Conservation (phyloP, 2,797 vertebrate genomes). For the Denticeps clupeoides region DNA sequence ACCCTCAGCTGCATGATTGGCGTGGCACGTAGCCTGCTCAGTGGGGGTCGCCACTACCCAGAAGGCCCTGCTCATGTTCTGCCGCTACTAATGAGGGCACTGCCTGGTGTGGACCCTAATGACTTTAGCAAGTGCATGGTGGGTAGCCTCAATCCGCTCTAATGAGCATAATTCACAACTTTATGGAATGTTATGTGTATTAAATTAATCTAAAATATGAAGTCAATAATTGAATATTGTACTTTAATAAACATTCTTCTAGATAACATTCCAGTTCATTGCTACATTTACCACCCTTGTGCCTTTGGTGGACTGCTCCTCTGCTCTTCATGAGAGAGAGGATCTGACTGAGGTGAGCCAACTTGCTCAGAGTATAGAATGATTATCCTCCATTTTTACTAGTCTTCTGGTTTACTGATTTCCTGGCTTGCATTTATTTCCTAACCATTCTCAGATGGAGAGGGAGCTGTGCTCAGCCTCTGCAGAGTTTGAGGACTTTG, state of each 20-base stretch:
- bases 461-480: conserved; percentile 87
- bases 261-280: conserved; percentile 99
- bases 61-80: conserved; percentile 88
- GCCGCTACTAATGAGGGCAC: conserved; percentile 85
- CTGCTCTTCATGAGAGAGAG: conserved; percentile 70
- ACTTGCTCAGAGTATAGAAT: not conserved
- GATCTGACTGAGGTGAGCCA: conserved; percentile 77
- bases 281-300: conserved; percentile 94
- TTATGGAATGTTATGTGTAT: too few species aligned
- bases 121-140: conserved; percentile 99
- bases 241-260: too few species aligned
- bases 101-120: conserved; percentile 94
- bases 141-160: too few species aligned
- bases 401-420: too few species aligned
- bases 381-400: too few species aligned
- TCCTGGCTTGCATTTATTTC: not conserved
- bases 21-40: conserved; percentile 85
- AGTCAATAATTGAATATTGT: too few species aligned
- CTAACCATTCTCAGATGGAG: conserved; percentile 52
- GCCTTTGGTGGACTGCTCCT: conserved; percentile 97
- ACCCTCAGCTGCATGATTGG: conserved; percentile 94
- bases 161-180: too few species aligned
- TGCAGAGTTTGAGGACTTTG: conserved; percentile 96
- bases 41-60: conserved; percentile 75
- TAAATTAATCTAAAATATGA: too few species aligned